Evolutionary conservation across 2,888 invertebrate species (phyloP), one percentile per base, ranked within the genome.

Genomic region (Mechanitis mazaeus): DNA sequence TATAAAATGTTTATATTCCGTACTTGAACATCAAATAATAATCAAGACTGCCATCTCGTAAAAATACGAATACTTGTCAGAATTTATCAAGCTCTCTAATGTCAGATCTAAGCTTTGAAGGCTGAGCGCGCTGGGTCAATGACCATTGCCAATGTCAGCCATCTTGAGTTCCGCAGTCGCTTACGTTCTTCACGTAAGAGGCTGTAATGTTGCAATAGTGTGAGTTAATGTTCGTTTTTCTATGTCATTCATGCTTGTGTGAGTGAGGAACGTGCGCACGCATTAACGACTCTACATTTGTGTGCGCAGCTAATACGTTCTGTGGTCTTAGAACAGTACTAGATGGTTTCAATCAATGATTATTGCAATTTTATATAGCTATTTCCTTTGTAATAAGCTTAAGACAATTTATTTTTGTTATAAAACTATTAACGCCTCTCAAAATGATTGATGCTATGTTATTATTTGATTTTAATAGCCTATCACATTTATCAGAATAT

Each of bases 91-190:
- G 88, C 86, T 82, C 86, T 89, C 88, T 88, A 89, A 87, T 84
- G 85, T 85, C 78, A 84, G 86, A 84, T 73, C 78, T 87, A 87
- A 87, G 88, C 87, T 86, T 83, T 84, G 89, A 89, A 89, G 89
- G 90, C 85, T 89, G 83, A 84, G 81, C 82, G 81, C 80, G 83
- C 75, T 71, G 80, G 88, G 80, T 88, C 87, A 82, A 78, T 72
- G 88, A 87, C 87, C 90, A 90, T 87, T 90, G 90, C 90, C 90
- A 90, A 90, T 90, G 90, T 89, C 90, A 90, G 90, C 89, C 89
- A 89, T 88, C 85, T 89, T 88, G 87, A 86, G 87, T 89, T 88
- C 89, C 89, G 89, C 88, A 84, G 80, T 86, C 82, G 88, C 87
- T 89, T 88, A 87, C 87, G 87, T 87, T 83, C 87, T 81, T 87